Evolutionary conservation across 2,797 vertebrate species (phyloP).

Genomic region (Chelon auratus): DNA sequence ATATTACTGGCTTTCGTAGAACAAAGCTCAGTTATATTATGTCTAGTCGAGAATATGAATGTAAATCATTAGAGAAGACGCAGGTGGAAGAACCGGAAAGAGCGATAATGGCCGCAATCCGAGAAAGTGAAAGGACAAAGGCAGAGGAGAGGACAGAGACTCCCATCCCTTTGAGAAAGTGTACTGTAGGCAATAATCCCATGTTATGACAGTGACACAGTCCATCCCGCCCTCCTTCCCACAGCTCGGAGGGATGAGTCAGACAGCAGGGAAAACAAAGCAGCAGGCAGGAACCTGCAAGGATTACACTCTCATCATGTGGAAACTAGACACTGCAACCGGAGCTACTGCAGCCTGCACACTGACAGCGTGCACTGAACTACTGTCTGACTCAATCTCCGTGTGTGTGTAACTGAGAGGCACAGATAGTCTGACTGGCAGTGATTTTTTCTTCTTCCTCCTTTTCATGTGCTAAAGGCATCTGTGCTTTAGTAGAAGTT

Average conservation of each 20-base stretch:
- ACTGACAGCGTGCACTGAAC: conserved; percentile 47
- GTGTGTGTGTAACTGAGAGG: conserved; percentile 2
- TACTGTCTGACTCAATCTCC: conserved; percentile 26
- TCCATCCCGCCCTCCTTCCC: conserved; percentile 67
- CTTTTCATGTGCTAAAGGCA: too few species aligned
- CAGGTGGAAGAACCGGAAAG: conserved; percentile 29
- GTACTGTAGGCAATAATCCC: conserved; percentile 68
- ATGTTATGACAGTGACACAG: conserved; percentile 76
- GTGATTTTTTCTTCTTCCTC: neutral
- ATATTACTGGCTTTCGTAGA: neutral
- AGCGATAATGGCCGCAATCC: conserved; percentile 49
- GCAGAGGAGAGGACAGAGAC: conserved; percentile 42
- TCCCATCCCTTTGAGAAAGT: conserved; percentile 64
- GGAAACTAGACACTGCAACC: conserved; percentile 67
- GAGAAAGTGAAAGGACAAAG: conserved; percentile 61
- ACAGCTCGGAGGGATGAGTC: conserved; percentile 80
- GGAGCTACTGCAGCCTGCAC: conserved; percentile 56
- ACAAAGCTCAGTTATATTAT: neutral
- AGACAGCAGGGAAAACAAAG: conserved; percentile 71
- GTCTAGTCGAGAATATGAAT: conserved; percentile 9
- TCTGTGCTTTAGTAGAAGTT: too few species aligned
- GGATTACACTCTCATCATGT: conserved; percentile 73
- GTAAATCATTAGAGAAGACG: conserved; percentile 12
- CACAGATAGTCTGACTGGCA: neutral
- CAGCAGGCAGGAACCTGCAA: conserved; percentile 75